These are phyloP conservation scores for Adelges cooleyi DNA, from an alignment of 1,140 invertebrate species.

Conservation along the genomic window DNA sequence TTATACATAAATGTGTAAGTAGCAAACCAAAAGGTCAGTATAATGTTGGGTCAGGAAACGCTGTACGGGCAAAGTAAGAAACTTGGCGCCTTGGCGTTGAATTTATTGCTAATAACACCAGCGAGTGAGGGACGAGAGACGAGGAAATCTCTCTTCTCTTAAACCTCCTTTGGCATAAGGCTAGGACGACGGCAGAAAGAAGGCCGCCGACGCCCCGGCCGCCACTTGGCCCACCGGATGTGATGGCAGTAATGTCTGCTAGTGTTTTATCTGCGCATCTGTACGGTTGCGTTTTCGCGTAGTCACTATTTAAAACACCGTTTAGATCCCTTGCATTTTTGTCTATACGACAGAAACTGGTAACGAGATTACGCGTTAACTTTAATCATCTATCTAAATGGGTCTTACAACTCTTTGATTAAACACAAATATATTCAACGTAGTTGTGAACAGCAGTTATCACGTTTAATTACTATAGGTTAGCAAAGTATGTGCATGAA, in stretches of 20 bases:
- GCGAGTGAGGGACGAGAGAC: not conserved
- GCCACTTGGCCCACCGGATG: constrained; percentile 11
- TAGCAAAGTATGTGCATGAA: too few relatives aligned
- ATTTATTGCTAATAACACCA: constrained; percentile 11
- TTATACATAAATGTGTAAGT: constrained; percentile 11
- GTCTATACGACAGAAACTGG: not conserved
- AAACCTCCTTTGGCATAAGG: too few relatives aligned
- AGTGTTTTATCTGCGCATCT: not conserved
- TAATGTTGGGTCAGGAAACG: constrained; percentile 27
- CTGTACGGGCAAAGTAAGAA: constrained; percentile 18
- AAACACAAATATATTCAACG: too few relatives aligned
- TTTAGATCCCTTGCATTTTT: too few relatives aligned
- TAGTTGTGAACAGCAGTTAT: too few relatives aligned
- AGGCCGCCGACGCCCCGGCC: not conserved
- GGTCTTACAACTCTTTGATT: too few relatives aligned
- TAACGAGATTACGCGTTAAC: too few relatives aligned
- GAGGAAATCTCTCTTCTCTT: too few relatives aligned
- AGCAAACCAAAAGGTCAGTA: constrained; percentile 20
- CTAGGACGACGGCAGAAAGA: not conserved
- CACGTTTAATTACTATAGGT: too few relatives aligned
- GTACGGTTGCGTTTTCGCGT: too few relatives aligned
- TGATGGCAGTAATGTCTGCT: constrained; percentile 20
- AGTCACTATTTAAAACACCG: too few relatives aligned
- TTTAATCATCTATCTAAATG: too few relatives aligned
- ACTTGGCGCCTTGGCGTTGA: constrained; percentile 15